Evolutionary conservation across 2,797 vertebrate genomes (phyloP).

Genomic region (Eptatretus atami): DNA sequence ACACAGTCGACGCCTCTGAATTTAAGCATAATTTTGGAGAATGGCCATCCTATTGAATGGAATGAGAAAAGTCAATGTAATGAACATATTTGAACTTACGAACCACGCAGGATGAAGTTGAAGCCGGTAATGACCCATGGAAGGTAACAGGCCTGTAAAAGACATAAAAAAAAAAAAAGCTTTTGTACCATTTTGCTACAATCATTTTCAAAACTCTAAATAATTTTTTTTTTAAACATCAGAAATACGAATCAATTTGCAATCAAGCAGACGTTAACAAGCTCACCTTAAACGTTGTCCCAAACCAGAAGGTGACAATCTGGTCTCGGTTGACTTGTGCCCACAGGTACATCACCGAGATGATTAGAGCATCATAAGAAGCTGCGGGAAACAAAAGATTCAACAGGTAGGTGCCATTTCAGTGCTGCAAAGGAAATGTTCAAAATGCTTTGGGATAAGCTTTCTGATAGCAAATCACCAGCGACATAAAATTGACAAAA

Average conservation of each 20-base stretch:
- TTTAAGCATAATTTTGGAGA: too few species aligned
- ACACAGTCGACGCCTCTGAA: too few species aligned
- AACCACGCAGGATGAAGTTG: constrained; percentile 87
- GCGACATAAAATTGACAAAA: too few species aligned
- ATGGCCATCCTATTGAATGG: too few species aligned
- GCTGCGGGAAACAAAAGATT: constrained; percentile 15
- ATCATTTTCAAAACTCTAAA: background rate
- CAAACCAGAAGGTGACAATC: constrained; percentile 90
- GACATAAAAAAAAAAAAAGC: background rate
- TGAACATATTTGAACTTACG: constrained; percentile 27
- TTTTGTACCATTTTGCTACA: background rate
- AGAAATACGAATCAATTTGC: background rate
- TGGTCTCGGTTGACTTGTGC: constrained; percentile 81
- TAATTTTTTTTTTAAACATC: background rate
- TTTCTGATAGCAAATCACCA: too few species aligned
- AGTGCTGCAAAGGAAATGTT: too few species aligned
- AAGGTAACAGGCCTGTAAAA: constrained; percentile 52
- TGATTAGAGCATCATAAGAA: constrained; percentile 84
- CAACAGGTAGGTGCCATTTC: background rate
- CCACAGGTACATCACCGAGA: constrained; percentile 95
- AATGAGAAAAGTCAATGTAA: too few species aligned
- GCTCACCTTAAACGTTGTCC: constrained; percentile 80
- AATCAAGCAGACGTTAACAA: background rate
- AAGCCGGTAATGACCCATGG: constrained; percentile 91
- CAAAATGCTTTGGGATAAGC: too few species aligned